Evolutionary conservation across 2,113 vertebrate species (phyloP).

Genomic region (Sphyrna mokarran): DNA sequence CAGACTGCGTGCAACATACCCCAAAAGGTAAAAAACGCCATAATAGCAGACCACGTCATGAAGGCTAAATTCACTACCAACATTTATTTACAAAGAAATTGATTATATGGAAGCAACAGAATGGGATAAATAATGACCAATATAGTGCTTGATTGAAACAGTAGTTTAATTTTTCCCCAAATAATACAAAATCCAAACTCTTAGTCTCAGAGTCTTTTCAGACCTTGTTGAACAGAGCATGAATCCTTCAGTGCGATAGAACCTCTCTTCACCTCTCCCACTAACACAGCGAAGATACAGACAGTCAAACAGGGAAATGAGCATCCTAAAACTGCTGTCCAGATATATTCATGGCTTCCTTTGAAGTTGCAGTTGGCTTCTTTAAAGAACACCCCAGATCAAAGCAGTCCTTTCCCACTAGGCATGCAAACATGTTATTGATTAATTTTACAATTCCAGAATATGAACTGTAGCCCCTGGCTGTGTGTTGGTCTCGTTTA

Average conservation of each 20-base stretch:
- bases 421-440: slow-evolving; percentile 36
- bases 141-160: neutral
- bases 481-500: slow-evolving; percentile 32
- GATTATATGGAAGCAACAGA: neutral
- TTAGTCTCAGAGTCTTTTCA: neutral
- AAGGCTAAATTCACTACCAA: neutral
- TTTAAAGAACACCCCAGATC: slow-evolving; percentile 33
- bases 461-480: slow-evolving; percentile 33
- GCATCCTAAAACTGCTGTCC: slow-evolving; percentile 18
- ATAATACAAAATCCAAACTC: neutral
- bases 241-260: neutral
- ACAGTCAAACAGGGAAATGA: neutral
- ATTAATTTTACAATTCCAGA: slow-evolving; percentile 35
- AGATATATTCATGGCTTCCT: slow-evolving; percentile 34
- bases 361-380: slow-evolving; percentile 27
- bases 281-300: neutral
- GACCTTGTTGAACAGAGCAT: neutral
- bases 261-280: neutral
- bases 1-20: neutral
- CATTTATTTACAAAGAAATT: neutral
- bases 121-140: neutral
- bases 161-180: neutral
- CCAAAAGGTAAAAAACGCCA: neutral
- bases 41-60: neutral
- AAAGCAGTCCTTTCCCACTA: slow-evolving; percentile 27